Percentiles rank a stretch among this genome's conserved stretches.
These are phyloP conservation scores for Nomada hirtipes DNA, from an alignment of 2,888 invertebrate genomes.

Conservation along the genomic window DNA sequence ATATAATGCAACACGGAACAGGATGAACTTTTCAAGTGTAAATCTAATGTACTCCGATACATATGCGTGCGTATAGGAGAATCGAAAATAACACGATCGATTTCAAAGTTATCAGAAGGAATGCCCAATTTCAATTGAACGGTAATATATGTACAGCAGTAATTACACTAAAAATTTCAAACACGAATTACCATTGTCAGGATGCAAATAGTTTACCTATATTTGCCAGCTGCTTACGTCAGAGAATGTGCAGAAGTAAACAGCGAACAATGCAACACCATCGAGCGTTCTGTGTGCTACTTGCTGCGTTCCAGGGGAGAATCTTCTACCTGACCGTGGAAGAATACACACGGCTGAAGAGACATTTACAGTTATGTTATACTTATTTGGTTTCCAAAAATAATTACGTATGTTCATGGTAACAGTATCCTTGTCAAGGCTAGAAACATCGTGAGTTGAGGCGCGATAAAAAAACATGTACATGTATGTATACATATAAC, in stretches of 20 bases:
- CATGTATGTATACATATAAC: neutral
- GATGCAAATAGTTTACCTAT: slow-evolving; percentile 40
- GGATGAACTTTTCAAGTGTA: slow-evolving; percentile 42
- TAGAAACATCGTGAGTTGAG: slow-evolving; percentile 3
- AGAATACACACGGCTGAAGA: neutral
- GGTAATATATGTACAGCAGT: too few species aligned
- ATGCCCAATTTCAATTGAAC: too few species aligned
- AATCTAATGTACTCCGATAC: slow-evolving; percentile 14
- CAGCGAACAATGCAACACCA: slow-evolving; percentile 18
- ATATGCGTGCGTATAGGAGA: neutral
- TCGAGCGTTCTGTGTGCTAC: neutral
- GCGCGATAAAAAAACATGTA: slow-evolving; percentile 5
- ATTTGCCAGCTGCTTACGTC: slow-evolving; percentile 19
- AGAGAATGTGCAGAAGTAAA: slow-evolving; percentile 25
- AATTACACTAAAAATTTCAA: slow-evolving; percentile 21
- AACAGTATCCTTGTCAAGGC: slow-evolving; percentile 18
- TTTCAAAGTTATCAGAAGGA: neutral
- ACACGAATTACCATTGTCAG: slow-evolving; percentile 22
- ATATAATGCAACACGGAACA: slow-evolving; percentile 7
- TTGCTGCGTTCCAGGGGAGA: neutral
- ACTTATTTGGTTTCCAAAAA: slow-evolving; percentile 14
- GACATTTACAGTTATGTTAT: too few species aligned
- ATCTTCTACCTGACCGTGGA: slow-evolving; percentile 8
- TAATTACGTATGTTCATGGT: slow-evolving; percentile 47
- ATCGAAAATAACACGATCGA: neutral